Evolutionary conservation across 2,888 invertebrate genomes (phyloP).

Genomic region (Lepidonotus clava): DNA sequence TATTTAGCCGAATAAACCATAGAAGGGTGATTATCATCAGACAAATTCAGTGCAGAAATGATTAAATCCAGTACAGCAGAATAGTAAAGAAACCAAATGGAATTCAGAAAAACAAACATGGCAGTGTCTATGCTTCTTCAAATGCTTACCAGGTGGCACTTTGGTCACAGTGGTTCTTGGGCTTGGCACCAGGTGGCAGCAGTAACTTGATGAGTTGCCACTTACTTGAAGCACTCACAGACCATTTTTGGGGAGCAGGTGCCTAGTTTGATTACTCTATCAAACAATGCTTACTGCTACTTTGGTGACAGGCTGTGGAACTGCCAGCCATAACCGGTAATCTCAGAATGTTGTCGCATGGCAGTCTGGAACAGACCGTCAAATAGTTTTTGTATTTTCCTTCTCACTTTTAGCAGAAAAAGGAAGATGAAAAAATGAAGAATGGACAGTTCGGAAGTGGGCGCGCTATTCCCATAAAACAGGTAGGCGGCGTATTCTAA

Average conservation of each 20-base stretch:
- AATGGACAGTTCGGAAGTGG: conserved; percentile 87
- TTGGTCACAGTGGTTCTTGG: neutral
- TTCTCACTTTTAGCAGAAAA: conserved; percentile 69
- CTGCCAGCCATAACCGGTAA: neutral
- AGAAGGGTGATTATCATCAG: too few relatives aligned
- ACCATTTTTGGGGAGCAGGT: neutral
- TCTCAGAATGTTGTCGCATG: neutral
- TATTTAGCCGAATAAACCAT: too few relatives aligned
- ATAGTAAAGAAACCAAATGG: conserved; percentile 8
- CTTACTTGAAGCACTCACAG: neutral
- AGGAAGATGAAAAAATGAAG: conserved; percentile 83
- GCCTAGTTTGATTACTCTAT: neutral
- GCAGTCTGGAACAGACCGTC: neutral
- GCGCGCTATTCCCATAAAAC: conserved; percentile 96
- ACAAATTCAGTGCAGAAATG: too few relatives aligned
- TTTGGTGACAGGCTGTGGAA: neutral
- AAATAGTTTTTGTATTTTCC: neutral
- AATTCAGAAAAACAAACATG: conserved; percentile 19
- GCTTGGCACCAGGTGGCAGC: conserved; percentile 33
- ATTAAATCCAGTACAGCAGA: conserved; percentile 31
- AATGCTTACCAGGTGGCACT: conserved; percentile 2
- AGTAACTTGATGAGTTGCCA: too few relatives aligned
- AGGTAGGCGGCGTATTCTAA: conserved; percentile 80
- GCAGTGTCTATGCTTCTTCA: neutral
- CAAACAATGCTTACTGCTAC: neutral